Evolutionary conservation across 2,888 invertebrate genomes (phyloP), one percentile per base, ranked within the genome.

Genomic region (Heliconius ismenius): DNA sequence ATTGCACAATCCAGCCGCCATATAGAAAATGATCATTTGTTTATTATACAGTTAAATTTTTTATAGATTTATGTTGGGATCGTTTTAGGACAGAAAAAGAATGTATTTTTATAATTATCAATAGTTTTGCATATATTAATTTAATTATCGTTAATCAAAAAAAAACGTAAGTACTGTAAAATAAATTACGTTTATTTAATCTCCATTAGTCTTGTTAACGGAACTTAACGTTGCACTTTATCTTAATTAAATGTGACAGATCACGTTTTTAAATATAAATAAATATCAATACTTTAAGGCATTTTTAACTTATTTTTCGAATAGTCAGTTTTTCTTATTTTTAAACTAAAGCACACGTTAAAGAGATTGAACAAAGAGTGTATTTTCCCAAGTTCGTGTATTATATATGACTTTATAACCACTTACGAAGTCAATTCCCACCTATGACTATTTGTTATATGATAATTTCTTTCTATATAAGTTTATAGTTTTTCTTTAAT

Each of bases 1-100:
- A 78, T 78, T 75, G 76, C 79, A 75, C 78, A 76, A 79, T 79
- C 76, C 73, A 62, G 60, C 60, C 68, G 64, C 70, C 28, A 62
- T 72, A 75, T 78, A 58, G 74, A 73, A 78, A 67, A 73, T 73
- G 63, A 70, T 75, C 63, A 64, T 75, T 70, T 75, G 63, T 70
- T 75, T 70, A 75, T 75, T 63, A 54, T 70, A 21, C 36, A 24
- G n/a, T 63, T 36, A 75, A 36, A 28, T 67, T 67, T 67, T 67
- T 32, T n/a, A 65, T n/a, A 24, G 36, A 39, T 65, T 65, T 65
- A 65, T 65, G n/a, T 36, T 39, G 15, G 2, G n/a, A 2, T 67
- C 24, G 39, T 67, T 67, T 67, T 36, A 65, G 36, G 13, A 65
- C 10, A 15, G 39, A 65, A 24, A 39, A 24, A 1, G 21, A 11